phyloP scores from a whole-genome alignment of 2,113 vertebrate species.

The Mixornis gularis region DNA sequence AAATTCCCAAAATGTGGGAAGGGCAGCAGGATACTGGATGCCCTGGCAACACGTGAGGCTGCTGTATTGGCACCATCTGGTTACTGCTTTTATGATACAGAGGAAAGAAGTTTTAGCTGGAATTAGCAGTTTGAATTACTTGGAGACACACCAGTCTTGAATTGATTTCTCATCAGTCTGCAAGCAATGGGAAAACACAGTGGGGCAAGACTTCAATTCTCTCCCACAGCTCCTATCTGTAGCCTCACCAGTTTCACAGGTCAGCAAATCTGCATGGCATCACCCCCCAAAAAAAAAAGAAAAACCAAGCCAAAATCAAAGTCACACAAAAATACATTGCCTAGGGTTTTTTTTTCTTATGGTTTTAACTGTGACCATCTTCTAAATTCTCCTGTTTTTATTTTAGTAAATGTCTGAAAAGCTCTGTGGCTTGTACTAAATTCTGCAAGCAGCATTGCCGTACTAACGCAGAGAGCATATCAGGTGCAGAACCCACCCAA shows the following conservation, averaged over 20 bases:
- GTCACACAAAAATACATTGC: not conserved
- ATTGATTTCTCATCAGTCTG: not conserved
- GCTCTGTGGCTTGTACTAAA: not conserved
- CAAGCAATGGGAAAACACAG: not conserved
- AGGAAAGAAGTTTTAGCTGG: not conserved
- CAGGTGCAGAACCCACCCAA: slow-evolving; percentile 1
- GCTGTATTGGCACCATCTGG: not conserved
- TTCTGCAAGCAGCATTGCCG: not conserved
- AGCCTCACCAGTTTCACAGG: not conserved
- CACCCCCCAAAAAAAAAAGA: not conserved
- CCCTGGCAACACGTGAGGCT: not conserved
- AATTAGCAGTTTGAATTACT: not conserved
- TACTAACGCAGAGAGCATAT: not conserved
- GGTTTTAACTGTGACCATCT: not conserved
- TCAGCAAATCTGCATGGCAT: not conserved
- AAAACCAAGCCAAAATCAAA: not conserved
- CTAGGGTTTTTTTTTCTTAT: no score
- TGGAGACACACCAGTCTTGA: not conserved
- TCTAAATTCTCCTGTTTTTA: not conserved
- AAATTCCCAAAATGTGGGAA: not conserved
- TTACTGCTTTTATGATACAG: not conserved
- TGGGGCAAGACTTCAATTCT: not conserved
- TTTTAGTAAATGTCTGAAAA: not conserved
- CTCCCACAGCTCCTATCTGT: not conserved
- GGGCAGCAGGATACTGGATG: not conserved